phyloP scores from a whole-genome alignment of 1,140 invertebrate species.

The Steinernema khuongi region DNA sequence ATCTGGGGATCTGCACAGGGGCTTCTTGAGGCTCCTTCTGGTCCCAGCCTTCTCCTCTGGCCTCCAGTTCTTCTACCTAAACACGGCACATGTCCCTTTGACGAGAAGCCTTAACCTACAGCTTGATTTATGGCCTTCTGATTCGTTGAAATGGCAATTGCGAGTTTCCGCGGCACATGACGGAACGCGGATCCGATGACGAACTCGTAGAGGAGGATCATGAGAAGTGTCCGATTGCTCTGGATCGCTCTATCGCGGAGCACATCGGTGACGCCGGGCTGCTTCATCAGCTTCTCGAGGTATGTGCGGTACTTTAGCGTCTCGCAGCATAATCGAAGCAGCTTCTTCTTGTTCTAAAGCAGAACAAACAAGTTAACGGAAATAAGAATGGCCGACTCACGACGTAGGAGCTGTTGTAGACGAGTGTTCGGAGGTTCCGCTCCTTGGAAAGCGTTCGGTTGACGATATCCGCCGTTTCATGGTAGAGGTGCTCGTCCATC shows the following conservation, averaged over 20 bases:
- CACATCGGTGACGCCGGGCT: conserved; percentile 9
- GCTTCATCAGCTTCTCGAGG: conserved; percentile 41
- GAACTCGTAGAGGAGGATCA: conserved; percentile 53
- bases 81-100: conserved; percentile 24
- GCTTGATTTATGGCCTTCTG: conserved; percentile 7
- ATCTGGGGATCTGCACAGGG: conserved; percentile 65
- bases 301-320: conserved; percentile 49
- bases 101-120: not conserved
- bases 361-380: not conserved
- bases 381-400: not conserved
- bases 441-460: conserved; percentile 3
- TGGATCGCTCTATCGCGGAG: conserved; percentile 23
- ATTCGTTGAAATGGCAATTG: not conserved
- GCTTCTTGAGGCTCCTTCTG: conserved; percentile 16
- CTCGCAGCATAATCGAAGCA: conserved; percentile 52
- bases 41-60: conserved; percentile 22
- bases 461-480: not conserved
- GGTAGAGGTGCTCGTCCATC: conserved; percentile 1
- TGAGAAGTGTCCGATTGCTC: conserved; percentile 26
- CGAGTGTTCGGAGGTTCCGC: not conserved
- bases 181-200: conserved; percentile 39
- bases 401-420: not conserved
- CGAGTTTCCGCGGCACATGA: not conserved
- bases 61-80: conserved; percentile 17
- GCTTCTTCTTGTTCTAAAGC: conserved; percentile 50